phyloP scores from a whole-genome alignment of 2,113 vertebrate genomes.

The Heterocephalus glaber region DNA sequence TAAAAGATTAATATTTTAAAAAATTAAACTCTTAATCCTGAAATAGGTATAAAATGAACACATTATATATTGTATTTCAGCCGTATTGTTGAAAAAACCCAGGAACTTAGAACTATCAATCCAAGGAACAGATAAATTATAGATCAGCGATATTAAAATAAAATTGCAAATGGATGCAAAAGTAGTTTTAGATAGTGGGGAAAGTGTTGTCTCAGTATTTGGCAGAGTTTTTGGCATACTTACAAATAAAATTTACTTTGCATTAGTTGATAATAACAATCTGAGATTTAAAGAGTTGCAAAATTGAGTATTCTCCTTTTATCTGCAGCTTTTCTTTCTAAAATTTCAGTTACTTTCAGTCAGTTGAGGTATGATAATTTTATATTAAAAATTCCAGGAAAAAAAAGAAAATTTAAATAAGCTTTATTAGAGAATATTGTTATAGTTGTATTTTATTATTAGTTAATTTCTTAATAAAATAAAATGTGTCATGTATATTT shows the following conservation, averaged over 20 bases:
- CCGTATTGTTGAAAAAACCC: background rate
- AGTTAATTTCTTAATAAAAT: background rate
- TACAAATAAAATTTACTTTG: slow-evolving; percentile 5
- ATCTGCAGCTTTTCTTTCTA: background rate
- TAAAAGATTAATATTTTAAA: background rate
- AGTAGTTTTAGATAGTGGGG: background rate
- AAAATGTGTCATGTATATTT: background rate
- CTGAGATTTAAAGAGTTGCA: background rate
- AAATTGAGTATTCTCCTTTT: background rate
- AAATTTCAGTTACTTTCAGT: background rate
- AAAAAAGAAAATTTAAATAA: background rate
- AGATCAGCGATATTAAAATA: slow-evolving; percentile 1
- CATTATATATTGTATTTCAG: background rate
- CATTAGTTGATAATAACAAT: background rate
- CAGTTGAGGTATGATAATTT: background rate
- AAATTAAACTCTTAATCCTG: background rate
- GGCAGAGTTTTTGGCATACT: background rate
- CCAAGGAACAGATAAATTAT: background rate
- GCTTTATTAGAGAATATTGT: background rate
- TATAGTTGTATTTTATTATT: background rate
- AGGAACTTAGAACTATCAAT: background rate
- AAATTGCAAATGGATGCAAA: background rate
- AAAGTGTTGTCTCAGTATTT: background rate
- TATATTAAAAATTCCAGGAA: background rate
- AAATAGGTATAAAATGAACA: background rate